Evolutionary conservation across 2,888 invertebrate species (phyloP).

Genomic region (Epirrhoe alternata): DNA sequence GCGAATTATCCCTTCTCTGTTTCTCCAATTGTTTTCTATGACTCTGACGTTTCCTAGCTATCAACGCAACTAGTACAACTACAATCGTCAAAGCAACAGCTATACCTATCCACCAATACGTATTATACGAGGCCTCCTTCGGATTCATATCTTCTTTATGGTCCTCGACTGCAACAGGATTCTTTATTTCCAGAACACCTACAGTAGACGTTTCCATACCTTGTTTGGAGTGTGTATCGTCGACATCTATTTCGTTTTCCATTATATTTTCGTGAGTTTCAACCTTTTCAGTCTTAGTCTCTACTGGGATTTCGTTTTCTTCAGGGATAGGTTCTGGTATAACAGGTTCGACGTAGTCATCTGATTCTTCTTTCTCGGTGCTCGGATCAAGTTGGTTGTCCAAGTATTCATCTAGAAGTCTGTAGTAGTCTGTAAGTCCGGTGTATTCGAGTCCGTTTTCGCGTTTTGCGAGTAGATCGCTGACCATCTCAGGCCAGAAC

Average conservation of each 20-base stretch:
- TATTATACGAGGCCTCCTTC: constrained; percentile 76
- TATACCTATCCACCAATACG: constrained; percentile 82
- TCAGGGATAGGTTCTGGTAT: constrained; percentile 54
- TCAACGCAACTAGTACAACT: constrained; percentile 73
- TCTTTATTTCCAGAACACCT: constrained; percentile 77
- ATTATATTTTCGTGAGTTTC: constrained; percentile 51
- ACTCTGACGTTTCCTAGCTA: constrained; percentile 79
- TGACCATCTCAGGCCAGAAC: constrained; percentile 79
- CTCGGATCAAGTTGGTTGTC: constrained; percentile 76
- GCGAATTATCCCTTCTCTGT: constrained; percentile 74
- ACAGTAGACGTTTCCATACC: constrained; percentile 74
- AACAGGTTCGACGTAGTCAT: constrained; percentile 70
- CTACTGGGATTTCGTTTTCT: constrained; percentile 63
- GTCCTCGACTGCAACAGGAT: constrained; percentile 66
- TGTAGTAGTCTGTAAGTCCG: constrained; percentile 83
- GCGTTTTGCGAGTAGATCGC: constrained; percentile 74
- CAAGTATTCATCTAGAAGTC: constrained; percentile 82
- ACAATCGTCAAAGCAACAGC: constrained; percentile 74
- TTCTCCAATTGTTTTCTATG: constrained; percentile 79
- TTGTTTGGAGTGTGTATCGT: constrained; percentile 59
- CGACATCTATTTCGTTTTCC: constrained; percentile 70
- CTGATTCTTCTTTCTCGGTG: constrained; percentile 52
- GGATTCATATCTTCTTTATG: constrained; percentile 58
- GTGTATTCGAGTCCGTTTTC: constrained; percentile 79
- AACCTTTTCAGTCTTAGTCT: constrained; percentile 42